Percentiles rank a stretch among this genome's conserved stretches.
Evolutionary conservation across 1,140 invertebrate genomes (phyloP).

Genomic region (Temnothorax nylanderi): DNA sequence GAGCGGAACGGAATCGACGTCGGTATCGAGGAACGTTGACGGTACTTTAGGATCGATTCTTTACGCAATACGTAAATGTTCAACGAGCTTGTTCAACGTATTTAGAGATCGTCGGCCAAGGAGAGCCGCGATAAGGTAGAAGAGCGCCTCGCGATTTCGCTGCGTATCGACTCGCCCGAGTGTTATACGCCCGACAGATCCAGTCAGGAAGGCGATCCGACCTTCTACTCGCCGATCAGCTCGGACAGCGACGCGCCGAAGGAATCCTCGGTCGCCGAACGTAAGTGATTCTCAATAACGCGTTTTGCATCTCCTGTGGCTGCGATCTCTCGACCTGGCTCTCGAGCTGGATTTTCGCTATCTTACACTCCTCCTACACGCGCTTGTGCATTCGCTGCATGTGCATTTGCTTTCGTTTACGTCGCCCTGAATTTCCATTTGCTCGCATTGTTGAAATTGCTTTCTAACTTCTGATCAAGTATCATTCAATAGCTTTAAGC

Average conservation of each 20-base stretch:
- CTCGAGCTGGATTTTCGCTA: not conserved
- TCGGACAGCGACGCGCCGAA: slow-evolving; percentile 78
- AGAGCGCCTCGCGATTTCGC: slow-evolving; percentile 43
- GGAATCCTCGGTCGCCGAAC: slow-evolving; percentile 71
- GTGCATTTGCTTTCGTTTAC: not conserved
- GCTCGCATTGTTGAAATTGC: not conserved
- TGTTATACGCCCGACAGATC: slow-evolving; percentile 73
- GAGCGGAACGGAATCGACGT: not conserved
- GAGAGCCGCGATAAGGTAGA: slow-evolving; percentile 52
- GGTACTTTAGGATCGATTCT: not conserved
- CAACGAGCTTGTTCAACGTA: not conserved
- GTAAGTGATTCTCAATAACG: slow-evolving; percentile 73
- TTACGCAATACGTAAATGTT: not conserved
- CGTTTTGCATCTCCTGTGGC: slow-evolving; percentile 2
- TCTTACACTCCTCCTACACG: not conserved
- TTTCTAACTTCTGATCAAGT: not conserved
- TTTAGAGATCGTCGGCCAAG: slow-evolving; percentile 28
- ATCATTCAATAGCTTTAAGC: not conserved
- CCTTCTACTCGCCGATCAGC: slow-evolving; percentile 80
- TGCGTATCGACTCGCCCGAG: slow-evolving; percentile 53
- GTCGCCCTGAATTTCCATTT: not conserved
- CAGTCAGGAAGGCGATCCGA: slow-evolving; percentile 74
- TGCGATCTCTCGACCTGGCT: not conserved
- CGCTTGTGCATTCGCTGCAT: slow-evolving; percentile 8
- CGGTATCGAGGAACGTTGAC: not conserved